Evolutionary conservation across 2,113 vertebrate genomes (phyloP), one percentile per base, ranked within the genome.

Genomic region (Colinus virginianus): DNA sequence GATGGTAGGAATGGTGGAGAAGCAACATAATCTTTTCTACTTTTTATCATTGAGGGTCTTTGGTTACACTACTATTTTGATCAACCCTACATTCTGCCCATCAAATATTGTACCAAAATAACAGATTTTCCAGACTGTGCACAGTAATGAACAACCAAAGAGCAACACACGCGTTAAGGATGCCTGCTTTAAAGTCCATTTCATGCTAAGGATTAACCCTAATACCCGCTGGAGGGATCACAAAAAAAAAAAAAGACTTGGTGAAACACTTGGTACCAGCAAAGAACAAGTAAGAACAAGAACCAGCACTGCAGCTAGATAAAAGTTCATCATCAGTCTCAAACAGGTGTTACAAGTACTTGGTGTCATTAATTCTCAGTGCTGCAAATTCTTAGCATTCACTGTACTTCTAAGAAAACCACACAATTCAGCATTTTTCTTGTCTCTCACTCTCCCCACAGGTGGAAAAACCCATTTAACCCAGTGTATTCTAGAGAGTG

Each of bases 1-100:
- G 9, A 7, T 67, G 6, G 2, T 61, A 58, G 6, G 7, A 32
- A 16, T 16, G 43, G 9, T 30, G 20, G n/a, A 79, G 10, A 7
- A 4, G 2, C 2, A 66, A 1, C 19, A 4, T 17, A 1, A 7
- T 48, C n/a, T 43, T 78, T 51, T 40, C 40, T 42, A 15, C 22
- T 55, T 75, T 17, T 51, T 71, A 70, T 28, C 28, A 67, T 7
- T 26, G 51, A 8, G 3, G 40, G 23, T 21, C 43, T 76, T 22
- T 22, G 5, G 16, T n/a, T 67, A 7, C 28, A 34, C 30, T 85
- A 38, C 13, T 34, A 0, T 55, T 55, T 71, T 68, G 28, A 42
- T 32, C 40, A 69, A 12, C 28, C 7, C 18, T 71, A 12, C 8
- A 49, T 40, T 16, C 42, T 26, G 8, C 14, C 40, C 15, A 49